Percentiles rank a stretch among this genome's conserved stretches.
Conservation (phyloP, 2,113 vertebrate species). For the Guaruba guarouba region DNA sequence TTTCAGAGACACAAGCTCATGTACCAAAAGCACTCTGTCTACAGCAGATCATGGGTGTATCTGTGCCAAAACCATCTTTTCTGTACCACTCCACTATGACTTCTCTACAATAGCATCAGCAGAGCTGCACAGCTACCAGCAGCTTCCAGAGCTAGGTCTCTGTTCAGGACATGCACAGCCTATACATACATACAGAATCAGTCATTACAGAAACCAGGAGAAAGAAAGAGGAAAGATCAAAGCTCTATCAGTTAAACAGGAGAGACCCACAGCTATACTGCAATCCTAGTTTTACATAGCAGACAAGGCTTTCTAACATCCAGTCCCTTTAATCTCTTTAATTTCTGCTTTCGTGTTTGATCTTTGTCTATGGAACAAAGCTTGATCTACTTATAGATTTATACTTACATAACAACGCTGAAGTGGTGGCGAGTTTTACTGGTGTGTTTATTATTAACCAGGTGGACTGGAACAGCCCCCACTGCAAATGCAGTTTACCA, state of each 20-base stretch:
- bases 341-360: neutral
- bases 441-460: constrained; percentile 14
- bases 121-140: neutral
- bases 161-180: neutral
- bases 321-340: neutral
- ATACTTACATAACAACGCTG: neutral
- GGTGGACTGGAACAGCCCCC: neutral
- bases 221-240: neutral
- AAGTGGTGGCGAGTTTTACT: neutral
- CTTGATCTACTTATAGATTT: neutral
- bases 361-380: neutral
- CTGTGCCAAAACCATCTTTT: neutral
- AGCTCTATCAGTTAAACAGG: neutral
- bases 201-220: neutral
- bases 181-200: neutral
- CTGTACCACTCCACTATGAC: neutral
- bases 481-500: neutral
- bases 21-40: neutral
- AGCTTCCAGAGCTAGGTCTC: neutral
- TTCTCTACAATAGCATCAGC: neutral
- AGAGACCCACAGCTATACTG: neutral
- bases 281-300: neutral
- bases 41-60: neutral
- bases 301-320: neutral
- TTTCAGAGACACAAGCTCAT: neutral